Evolutionary conservation across 1,140 invertebrate species (phyloP).

Genomic region (Hyles euphorbiae): DNA sequence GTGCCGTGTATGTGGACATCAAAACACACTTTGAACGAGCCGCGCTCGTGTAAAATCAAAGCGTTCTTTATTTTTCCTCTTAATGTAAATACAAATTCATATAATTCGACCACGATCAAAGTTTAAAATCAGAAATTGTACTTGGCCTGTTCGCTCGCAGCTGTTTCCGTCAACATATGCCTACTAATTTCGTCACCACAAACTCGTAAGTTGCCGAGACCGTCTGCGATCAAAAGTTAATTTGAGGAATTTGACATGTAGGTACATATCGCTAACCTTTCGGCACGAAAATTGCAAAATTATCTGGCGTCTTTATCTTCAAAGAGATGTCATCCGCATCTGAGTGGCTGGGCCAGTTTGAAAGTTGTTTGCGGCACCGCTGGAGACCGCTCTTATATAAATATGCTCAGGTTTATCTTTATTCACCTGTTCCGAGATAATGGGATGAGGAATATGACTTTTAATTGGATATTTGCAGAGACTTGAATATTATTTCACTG

Average conservation of each 20-base stretch:
- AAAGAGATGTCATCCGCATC: slow-evolving; percentile 72
- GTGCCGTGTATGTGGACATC: too few species aligned
- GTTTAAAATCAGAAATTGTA: slow-evolving; percentile 30
- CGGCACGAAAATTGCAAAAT: slow-evolving; percentile 68
- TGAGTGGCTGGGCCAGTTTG: slow-evolving; percentile 55
- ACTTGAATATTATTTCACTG: neutral
- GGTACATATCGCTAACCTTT: slow-evolving; percentile 55
- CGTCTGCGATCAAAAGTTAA: slow-evolving; percentile 57
- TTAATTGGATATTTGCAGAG: slow-evolving; percentile 31
- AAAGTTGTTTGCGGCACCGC: slow-evolving; percentile 62
- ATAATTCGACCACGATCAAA: slow-evolving; percentile 29
- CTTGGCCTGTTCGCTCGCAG: slow-evolving; percentile 10
- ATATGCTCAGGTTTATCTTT: slow-evolving; percentile 57
- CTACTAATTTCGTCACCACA: slow-evolving; percentile 32
- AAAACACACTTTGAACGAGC: too few species aligned
- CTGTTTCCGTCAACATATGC: slow-evolving; percentile 12
- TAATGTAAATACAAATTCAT: slow-evolving; percentile 18
- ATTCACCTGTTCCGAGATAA: slow-evolving; percentile 43
- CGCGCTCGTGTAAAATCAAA: too few species aligned
- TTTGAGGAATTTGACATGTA: slow-evolving; percentile 54
- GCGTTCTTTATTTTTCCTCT: neutral
- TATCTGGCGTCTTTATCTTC: slow-evolving; percentile 71
- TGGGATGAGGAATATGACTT: slow-evolving; percentile 36
- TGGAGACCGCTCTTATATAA: slow-evolving; percentile 56
- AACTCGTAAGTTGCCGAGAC: slow-evolving; percentile 34